Conservation (phyloP, 2,797 vertebrate genomes). For the Falco columbarius region DNA sequence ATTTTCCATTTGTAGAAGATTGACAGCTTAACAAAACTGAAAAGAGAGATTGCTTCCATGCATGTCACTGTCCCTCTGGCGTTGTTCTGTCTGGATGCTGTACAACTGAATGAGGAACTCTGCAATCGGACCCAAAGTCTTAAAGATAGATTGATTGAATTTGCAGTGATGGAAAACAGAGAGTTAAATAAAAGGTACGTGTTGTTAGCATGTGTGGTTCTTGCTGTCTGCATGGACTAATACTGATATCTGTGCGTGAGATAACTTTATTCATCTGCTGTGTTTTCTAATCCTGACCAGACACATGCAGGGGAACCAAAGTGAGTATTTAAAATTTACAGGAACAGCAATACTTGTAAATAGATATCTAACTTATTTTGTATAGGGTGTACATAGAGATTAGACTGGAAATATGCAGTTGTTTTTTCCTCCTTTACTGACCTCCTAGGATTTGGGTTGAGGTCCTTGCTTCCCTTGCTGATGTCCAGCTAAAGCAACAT, state of each 20-base stretch:
- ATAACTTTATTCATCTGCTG: not conserved
- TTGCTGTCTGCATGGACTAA: not conserved
- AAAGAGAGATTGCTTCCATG: conserved; percentile 84
- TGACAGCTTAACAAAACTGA: conserved; percentile 76
- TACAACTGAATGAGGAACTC: conserved; percentile 84
- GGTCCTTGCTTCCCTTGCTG: not conserved
- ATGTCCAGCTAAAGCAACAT: not conserved
- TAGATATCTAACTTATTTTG: not conserved
- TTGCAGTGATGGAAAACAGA: conserved; percentile 85
- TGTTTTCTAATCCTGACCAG: not conserved
- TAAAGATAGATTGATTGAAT: conserved; percentile 81
- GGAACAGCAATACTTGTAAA: not conserved
- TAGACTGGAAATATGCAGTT: not conserved
- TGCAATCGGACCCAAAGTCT: conserved; percentile 80
- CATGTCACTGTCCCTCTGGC: conserved; percentile 84
- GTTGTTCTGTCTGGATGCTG: conserved; percentile 87
- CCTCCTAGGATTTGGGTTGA: not conserved
- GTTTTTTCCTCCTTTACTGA: not conserved
- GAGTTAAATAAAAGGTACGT: conserved; percentile 83
- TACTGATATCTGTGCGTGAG: not conserved
- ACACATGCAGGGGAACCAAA: not conserved
- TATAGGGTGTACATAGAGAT: not conserved
- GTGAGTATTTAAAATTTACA: not conserved
- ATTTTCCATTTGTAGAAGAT: conserved; percentile 81
- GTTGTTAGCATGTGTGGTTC: not conserved